Evolutionary conservation across 2,888 invertebrate species (phyloP), one percentile per base, ranked within the genome.

Genomic region (Dysmachus trigonus): DNA sequence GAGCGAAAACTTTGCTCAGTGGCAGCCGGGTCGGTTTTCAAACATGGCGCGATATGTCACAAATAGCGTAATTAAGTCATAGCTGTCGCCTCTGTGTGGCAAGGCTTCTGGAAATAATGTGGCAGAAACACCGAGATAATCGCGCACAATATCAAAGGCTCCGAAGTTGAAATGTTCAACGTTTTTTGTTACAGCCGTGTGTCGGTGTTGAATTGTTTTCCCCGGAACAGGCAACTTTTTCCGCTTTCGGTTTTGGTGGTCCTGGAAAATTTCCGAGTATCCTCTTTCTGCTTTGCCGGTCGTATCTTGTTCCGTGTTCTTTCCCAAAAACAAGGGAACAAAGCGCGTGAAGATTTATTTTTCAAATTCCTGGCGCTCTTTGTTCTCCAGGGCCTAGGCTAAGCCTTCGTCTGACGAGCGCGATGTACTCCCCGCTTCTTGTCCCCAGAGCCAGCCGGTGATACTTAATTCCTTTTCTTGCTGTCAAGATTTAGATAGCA

Each of bases 401-500:
- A 62, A 62, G 62, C 62, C 62, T 62, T 62, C 51, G 41, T 79
- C 30, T 79, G 79, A 27, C 1, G 79, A n/a, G 38, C 27, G 51
- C 47, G 79, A 79, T 47, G n/a, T 18, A 47, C 47, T 41, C 51
- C 27, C 47, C 47, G 79, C 30, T n/a, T 30, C 22, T 47, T 79
- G 47, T 47, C 33, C 31, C 73, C 10, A 13, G 73, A 73, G 73
- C 33, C 62, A 62, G 62, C 62, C 62, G 76, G 33, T 76, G 76
- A 76, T 33, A 47, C 79, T 47, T 79, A 79, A 79, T 79, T 47
- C 47, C 41, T 47, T 47, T 47, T 51, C 35, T 79, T 51, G 51
- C 79, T 79, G 79, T 51, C 79, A 51, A 47, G 79, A 79, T 79
- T 79, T 51, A 51, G 79, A 79, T 73, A 51, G 30, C 79, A 47